phyloP scores from a whole-genome alignment of 2,113 vertebrate genomes.

The Oryzias woworae region DNA sequence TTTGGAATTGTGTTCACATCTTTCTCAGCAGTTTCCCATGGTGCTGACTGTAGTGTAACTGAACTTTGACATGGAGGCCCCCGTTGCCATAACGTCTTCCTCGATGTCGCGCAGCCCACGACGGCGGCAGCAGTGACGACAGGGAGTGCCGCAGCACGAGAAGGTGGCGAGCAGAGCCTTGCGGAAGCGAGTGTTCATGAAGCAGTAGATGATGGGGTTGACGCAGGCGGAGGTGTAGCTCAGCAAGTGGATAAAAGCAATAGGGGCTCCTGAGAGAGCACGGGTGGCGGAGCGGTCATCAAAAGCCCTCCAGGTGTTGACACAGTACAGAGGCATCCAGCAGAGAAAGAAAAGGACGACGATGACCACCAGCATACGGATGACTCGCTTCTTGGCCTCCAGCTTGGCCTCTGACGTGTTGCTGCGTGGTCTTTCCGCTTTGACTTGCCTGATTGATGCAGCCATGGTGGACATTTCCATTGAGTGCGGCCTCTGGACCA shows the following conservation, averaged over 20 bases:
- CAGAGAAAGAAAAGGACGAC: conserved; percentile 92
- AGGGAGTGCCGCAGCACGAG: conserved; percentile 72
- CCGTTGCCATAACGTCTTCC: conserved; percentile 76
- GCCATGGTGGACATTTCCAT: conserved; percentile 87
- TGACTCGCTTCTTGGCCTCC: conserved; percentile 90
- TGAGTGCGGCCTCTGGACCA: conserved; percentile 68
- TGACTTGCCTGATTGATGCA: conserved; percentile 27
- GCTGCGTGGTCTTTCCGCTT: conserved; percentile 75
- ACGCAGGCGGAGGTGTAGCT: conserved; percentile 89
- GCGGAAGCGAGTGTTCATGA: conserved; percentile 97
- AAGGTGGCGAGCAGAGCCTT: conserved; percentile 85
- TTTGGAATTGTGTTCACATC: conserved; percentile 9
- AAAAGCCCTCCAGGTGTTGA: conserved; percentile 94
- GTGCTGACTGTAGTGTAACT: conserved; percentile 96
- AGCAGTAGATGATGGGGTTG: conserved; percentile 97
- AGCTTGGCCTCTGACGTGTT: conserved; percentile 86
- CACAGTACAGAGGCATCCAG: conserved; percentile 92
- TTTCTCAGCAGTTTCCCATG: conserved; percentile 81
- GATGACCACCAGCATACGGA: conserved; percentile 94
- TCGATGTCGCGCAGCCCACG: conserved; percentile 72
- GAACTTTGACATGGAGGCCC: conserved; percentile 88
- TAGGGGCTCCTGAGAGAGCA: conserved; percentile 86
- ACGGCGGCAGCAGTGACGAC: conserved; percentile 43
- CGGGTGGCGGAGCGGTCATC: conserved; percentile 76
- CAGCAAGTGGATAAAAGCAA: conserved; percentile 93